Evolutionary conservation across 2,113 vertebrate species (phyloP).

Genomic region (Microtus richardsoni): DNA sequence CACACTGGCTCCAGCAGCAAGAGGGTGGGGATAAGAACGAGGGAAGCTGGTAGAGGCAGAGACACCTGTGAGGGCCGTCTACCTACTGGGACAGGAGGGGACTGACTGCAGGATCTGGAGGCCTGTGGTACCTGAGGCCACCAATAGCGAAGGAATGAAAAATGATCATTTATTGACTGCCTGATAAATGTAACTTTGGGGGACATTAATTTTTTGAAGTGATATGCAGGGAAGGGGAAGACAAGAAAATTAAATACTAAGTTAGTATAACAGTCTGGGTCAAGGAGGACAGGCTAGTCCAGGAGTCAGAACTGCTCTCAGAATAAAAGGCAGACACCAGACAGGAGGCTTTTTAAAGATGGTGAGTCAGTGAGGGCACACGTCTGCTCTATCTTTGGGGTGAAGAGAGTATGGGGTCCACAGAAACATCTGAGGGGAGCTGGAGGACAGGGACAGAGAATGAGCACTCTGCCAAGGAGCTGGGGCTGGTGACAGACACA

Average conservation of each 20-base stretch:
- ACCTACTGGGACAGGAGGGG: background rate
- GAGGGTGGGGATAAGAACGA: no score
- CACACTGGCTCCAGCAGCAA: background rate
- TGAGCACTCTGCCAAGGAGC: background rate
- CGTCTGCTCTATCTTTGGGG: background rate
- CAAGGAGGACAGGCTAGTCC: background rate
- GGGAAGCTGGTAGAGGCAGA: background rate
- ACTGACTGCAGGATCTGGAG: background rate
- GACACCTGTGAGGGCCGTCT: background rate
- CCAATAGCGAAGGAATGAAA: background rate
- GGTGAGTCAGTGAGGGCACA: background rate
- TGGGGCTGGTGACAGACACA: background rate
- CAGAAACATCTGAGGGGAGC: background rate
- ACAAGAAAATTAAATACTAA: background rate
- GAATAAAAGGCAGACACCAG: background rate
- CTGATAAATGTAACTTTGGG: slow-evolving; percentile 43
- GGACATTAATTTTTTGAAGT: slow-evolving; percentile 63
- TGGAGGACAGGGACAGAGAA: background rate
- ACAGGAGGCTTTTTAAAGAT: background rate
- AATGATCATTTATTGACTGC: slow-evolving; percentile 27
- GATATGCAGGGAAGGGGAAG: background rate
- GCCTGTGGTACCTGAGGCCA: background rate
- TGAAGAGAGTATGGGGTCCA: background rate
- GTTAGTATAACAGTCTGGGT: background rate
- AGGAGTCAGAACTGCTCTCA: background rate